Base-by-base conservation (phyloP, 1,140 invertebrate species). In the Planococcus citri region DNA sequence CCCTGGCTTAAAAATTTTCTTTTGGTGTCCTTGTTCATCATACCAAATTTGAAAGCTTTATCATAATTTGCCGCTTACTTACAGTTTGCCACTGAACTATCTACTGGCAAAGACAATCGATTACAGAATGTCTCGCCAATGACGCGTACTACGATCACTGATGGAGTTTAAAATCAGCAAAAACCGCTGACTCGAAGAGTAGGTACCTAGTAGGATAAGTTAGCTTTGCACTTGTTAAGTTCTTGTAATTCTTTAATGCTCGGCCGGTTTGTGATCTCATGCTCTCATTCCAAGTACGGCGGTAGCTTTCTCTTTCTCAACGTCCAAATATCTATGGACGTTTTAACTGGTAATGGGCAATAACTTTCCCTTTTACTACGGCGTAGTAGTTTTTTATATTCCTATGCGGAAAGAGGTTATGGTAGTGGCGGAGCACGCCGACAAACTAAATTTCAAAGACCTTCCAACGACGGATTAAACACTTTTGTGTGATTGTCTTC, bases 311-410 rank as follows among this genome's bases (percentile, higher is more conserved):
- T 64, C 60, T 64, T 64, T 64, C 60, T 64, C 60, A 64, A 64
- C 60, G 25, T 64, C 60, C 60, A 24, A 64, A 64, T 64, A 64
- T 64, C 60, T 64, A 64, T 64, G 60, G 10, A 4, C 60, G 25
- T 64, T 64, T 64, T 64, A 64, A 64, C 60, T 64, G 60, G 60
- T 64, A 64, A 64, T 64, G 60, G 60, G 22, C 60, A 64, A 64
- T 64, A 64, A 64, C 60, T 64, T 64, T 64, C 60, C 60, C 60
- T 64, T 64, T 64, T 27, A 64, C 60, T 64, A 27, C 60, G 60
- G 41, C 41, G 41, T 51, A 51, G 41, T 64, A 25, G 60, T 64
- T 64, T 64, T 64, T 64, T 64, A 10, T 20, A 64, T 27, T 64
- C 25, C 60, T 64, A 64, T 64, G 25, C 60, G 60, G 60, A 64